Base-by-base conservation (phyloP, 2,888 invertebrate genomes). In the Ditylenchus weischeri region DNA sequence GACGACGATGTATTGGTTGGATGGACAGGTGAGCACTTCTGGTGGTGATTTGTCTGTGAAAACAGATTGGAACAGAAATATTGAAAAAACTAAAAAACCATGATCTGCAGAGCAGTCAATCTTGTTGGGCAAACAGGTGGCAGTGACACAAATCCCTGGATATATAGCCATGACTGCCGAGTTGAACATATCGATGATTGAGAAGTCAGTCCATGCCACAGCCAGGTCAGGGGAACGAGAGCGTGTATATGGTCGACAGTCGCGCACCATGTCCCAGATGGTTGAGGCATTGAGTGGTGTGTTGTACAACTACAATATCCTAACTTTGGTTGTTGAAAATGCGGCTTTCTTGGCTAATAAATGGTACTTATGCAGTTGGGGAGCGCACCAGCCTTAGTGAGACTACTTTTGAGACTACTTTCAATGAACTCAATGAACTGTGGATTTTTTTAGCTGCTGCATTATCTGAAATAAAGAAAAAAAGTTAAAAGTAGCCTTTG, bases 121-220 rank as follows among this genome's bases (percentile, higher is more conserved):
- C 15, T 47, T 49, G 8, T 73, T 70, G 11, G 66, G 63, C 23
- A 51, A n/a, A 47, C 72, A 72, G 18, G 60, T 58, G 15, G 66
- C 57, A 21, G 60, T 64, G n/a, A 64, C 62, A 58, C 72, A 72
- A 48, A 72, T 66, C 11, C 74, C 74, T n/a, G 72, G 72, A 6
- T 61, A 36, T 21, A 73, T 51, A 5, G 47, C 59, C 48, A 65
- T 21, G 11, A 58, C 54, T 3, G 61, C 65, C 13, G 36, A 21
- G 60, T 65, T 71, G 54, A 59, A 65, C 49, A 50, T 38, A 19
- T 66, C 69, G 8, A 70, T 61, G 1, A 66, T 67, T 6, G 66
- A 68, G 51, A 57, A 71, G 18, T 72, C 60, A 6, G 57, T 57
- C 72, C 72, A 72, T 11, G 21, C 38, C 23, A 72, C 35, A 23